Base-by-base conservation (phyloP, 2,797 vertebrate genomes). In the Thripadectes ignobilis region DNA sequence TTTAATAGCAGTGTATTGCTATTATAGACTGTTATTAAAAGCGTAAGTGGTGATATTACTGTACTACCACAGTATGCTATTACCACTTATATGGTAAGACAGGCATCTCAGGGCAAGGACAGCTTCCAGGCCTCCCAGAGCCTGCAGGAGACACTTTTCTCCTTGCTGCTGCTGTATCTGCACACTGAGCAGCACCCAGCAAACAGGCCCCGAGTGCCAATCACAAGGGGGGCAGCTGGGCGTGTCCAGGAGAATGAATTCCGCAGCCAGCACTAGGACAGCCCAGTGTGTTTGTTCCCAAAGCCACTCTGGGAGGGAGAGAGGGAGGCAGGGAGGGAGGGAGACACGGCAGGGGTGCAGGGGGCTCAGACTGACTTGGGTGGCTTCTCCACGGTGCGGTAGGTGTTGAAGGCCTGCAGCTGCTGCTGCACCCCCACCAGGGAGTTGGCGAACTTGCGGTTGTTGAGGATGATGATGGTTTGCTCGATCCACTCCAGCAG, bases 401-500 rank as follows among this genome's bases (percentile, higher is more conserved):
- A 99, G 5, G 99, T 99, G 98, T 99, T 99, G 98, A 99, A 99
- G 1, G 99, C 99, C 97, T 99, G 99, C 19, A 99, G 98, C 96
- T 99, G 99, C 94, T 99, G 99, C 67, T 99, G 99, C 77, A 99
- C 99, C 18, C 99, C 99, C 38, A 99, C 98, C 68, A 99, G 98
- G 0, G 99, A 99, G 98, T 99, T 99, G 94, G 99, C 99, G 61
- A 99, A 99, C 97, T 99, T 99, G 95, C 99, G 98, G 96, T 99
- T 99, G 98, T 99, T 99, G 95, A 99, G 98, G 97, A 99, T 99
- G 96, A 99, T 99, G 97, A 99, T 99, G 97, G 99, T 99, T 97
- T 99, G 99, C 69, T 99, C 99, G 59, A 99, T 99, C 99, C 99
- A 99, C 97, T 99, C 99, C 80, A 99, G 98, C 51, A 99, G 98